A percentile compares a stretch with the other conserved stretches of the same genome.
These are phyloP conservation scores for Leptinotarsa peninsularis DNA, from an alignment of 2,888 invertebrate species.

Conservation along the genomic window DNA sequence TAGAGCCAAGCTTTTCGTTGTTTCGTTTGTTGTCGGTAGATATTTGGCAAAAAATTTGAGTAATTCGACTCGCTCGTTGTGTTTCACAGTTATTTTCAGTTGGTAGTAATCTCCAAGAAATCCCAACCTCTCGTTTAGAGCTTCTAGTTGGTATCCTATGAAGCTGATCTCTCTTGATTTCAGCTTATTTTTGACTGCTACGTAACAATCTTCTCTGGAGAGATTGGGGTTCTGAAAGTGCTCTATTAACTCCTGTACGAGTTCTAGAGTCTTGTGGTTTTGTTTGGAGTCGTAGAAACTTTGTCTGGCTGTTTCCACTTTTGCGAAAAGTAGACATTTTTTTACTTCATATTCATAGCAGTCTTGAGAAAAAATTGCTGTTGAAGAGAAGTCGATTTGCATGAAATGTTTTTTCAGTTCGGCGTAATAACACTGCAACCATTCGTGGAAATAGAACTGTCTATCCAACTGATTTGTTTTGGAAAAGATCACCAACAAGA, in stretches of 20 bases:
- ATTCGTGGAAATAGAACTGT: constrained; percentile 36
- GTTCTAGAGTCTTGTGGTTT: not conserved
- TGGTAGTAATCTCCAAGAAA: constrained; percentile 55
- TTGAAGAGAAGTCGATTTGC: constrained; percentile 10
- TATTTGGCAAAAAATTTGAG: constrained; percentile 52
- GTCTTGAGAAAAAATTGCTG: constrained; percentile 20
- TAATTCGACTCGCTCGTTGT: not conserved
- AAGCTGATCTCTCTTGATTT: constrained; percentile 44
- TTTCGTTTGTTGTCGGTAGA: constrained; percentile 45
- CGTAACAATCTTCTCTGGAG: constrained; percentile 51
- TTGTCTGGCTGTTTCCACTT: constrained; percentile 26
- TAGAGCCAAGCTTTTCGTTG: constrained; percentile 36
- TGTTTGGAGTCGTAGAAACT: constrained; percentile 1
- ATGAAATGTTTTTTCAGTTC: constrained; percentile 26
- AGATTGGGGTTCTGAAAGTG: constrained; percentile 34
- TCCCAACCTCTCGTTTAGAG: constrained; percentile 49
- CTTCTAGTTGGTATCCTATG: constrained; percentile 39
- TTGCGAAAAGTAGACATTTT: constrained; percentile 24
- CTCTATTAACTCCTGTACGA: constrained; percentile 27
- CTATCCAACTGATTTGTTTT: constrained; percentile 38
- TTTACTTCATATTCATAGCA: constrained; percentile 29
- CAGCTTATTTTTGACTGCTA: constrained; percentile 47
- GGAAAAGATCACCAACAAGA: constrained; percentile 35
- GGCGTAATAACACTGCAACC: constrained; percentile 36
- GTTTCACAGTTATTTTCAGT: constrained; percentile 33